Evolutionary conservation across 2,888 invertebrate genomes (phyloP).

Genomic region (Drosophila antonietae): DNA sequence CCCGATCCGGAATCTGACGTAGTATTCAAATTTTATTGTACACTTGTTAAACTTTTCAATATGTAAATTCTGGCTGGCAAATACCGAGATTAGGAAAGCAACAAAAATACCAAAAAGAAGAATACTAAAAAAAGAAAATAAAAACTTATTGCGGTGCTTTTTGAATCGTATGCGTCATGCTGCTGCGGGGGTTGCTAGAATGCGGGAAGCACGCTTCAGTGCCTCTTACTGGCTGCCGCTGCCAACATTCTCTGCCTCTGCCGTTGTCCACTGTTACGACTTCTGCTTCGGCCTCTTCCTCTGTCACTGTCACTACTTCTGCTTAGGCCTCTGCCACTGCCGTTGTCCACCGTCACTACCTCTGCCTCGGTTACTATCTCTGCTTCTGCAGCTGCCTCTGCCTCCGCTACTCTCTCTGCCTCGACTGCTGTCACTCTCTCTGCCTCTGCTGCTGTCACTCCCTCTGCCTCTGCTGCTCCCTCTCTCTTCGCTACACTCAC

Average conservation of each 20-base stretch:
- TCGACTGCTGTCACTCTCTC: no score
- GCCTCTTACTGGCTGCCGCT: slow-evolving; percentile 34
- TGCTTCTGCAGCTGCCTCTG: background rate
- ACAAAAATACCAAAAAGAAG: slow-evolving; percentile 21
- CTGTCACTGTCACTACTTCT: background rate
- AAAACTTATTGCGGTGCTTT: slow-evolving; percentile 29
- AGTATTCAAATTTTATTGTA: slow-evolving; percentile 50
- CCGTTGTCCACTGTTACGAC: background rate
- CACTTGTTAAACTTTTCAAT: slow-evolving; percentile 39
- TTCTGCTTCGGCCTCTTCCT: background rate
- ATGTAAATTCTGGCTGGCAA: slow-evolving; percentile 18
- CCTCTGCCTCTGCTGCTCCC: background rate
- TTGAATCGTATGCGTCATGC: slow-evolving; percentile 63
- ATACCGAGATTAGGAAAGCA: slow-evolving; percentile 22
- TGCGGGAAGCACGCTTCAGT: slow-evolving; percentile 74
- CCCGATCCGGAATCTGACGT: slow-evolving; percentile 1
- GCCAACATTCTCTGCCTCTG: background rate
- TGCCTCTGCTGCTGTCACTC: background rate
- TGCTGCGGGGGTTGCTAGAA: slow-evolving; percentile 47
- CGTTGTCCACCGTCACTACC: no score
- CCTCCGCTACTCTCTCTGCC: background rate
- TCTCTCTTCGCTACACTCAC: background rate
- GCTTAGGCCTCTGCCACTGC: background rate
- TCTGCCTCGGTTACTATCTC: background rate
- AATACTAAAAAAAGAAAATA: slow-evolving; percentile 21